Percentiles rank a stretch among this genome's conserved stretches.
phyloP scores from a whole-genome alignment of 2,888 invertebrate species.

The Venustoraphidia nigricollis region DNA sequence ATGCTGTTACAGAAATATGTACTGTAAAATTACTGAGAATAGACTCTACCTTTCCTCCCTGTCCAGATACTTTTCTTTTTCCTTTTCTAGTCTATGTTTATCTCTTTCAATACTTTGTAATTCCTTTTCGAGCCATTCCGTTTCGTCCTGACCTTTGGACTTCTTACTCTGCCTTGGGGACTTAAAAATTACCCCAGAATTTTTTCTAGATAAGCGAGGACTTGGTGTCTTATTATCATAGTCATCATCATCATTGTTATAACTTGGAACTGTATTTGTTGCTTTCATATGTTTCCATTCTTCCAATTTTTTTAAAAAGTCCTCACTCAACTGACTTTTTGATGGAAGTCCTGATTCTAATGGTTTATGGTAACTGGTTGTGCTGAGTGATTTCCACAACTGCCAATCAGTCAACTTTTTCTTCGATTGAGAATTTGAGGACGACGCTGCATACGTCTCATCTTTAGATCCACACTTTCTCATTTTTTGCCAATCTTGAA shows the following conservation, averaged over 20 bases:
- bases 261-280: slow-evolving; percentile 36
- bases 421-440: slow-evolving; percentile 16
- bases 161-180: slow-evolving; percentile 20
- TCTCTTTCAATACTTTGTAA: slow-evolving; percentile 43
- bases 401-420: slow-evolving; percentile 43
- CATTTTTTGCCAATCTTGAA: slow-evolving; percentile 74
- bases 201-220: slow-evolving; percentile 24
- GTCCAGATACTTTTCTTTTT: slow-evolving; percentile 45
- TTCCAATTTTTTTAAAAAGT: slow-evolving; percentile 70
- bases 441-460: slow-evolving; percentile 6
- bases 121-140: slow-evolving; percentile 41
- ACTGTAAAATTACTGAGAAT: too few species aligned
- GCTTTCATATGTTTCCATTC: slow-evolving; percentile 73
- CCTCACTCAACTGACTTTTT: slow-evolving; percentile 56
- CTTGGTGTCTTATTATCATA: slow-evolving; percentile 20
- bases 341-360: slow-evolving; percentile 30
- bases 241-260: slow-evolving; percentile 23
- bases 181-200: slow-evolving; percentile 16
- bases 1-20: neutral
- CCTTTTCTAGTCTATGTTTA: slow-evolving; percentile 40
- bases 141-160: slow-evolving; percentile 27
- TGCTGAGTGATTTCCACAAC: slow-evolving; percentile 35
- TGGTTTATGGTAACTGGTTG: slow-evolving; percentile 16
- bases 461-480: slow-evolving; percentile 30
- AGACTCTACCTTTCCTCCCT: slow-evolving; percentile 38